phyloP scores from a whole-genome alignment of 1,140 invertebrate genomes.

The Pissodes strobi region DNA sequence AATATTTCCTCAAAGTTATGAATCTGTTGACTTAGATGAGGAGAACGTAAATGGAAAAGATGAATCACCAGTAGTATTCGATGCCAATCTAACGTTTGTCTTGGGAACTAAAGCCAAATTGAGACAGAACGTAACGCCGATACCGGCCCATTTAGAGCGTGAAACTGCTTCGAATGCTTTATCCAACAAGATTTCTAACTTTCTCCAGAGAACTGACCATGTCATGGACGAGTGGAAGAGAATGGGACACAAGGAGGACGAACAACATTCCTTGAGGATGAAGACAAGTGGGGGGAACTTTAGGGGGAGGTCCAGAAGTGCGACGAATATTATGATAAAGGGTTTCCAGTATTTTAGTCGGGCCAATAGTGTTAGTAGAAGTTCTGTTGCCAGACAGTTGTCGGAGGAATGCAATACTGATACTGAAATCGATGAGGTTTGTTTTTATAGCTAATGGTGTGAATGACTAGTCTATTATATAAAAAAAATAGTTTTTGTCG shows the following conservation, averaged over 20 bases:
- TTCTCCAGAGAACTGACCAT: conserved; percentile 80
- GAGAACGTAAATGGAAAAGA: conserved; percentile 66
- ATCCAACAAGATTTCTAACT: conserved; percentile 75
- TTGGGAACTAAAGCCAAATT: conserved; percentile 72
- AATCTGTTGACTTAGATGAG: conserved; percentile 55
- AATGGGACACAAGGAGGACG: conserved; percentile 64
- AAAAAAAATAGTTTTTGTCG: no score
- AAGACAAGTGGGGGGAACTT: conserved; percentile 54
- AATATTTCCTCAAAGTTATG: conserved; percentile 66
- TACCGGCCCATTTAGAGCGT: conserved; percentile 73
- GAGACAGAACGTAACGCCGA: conserved; percentile 68
- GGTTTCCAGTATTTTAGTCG: conserved; percentile 74
- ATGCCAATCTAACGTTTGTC: conserved; percentile 78
- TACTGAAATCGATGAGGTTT: conserved; percentile 65
- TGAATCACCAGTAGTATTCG: conserved; percentile 76
- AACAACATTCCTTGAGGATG: conserved; percentile 52
- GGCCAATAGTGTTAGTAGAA: conserved; percentile 57
- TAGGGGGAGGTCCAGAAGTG: conserved; percentile 70
- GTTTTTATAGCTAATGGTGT: neutral
- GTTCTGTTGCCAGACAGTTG: conserved; percentile 58
- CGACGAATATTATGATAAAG: conserved; percentile 78
- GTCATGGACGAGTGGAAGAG: conserved; percentile 82
- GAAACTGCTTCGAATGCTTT: conserved; percentile 75
- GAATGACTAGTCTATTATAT: no score
- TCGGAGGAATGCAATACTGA: conserved; percentile 63